Evolutionary conservation across 2,113 vertebrate species (phyloP).

Genomic region (Pao palembangensis): DNA sequence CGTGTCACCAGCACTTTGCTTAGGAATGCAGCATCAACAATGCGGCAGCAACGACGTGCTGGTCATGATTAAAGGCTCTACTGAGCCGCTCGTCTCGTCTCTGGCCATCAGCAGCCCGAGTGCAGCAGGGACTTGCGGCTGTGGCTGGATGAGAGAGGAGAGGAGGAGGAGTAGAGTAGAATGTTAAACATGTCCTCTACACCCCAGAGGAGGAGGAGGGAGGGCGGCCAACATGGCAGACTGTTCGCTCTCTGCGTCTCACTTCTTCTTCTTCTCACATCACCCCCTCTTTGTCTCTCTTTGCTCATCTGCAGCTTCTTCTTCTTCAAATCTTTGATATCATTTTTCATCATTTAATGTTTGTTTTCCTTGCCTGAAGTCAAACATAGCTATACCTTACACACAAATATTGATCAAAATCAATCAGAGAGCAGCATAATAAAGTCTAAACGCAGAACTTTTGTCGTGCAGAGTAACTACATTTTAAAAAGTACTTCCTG

Average conservation of each 20-base stretch:
- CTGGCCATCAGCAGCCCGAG: conserved; percentile 61
- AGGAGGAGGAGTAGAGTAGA: conserved; percentile 59
- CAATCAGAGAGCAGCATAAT: no score
- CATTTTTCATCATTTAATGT: background rate
- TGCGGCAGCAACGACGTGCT: conserved; percentile 28
- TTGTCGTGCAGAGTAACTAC: no score
- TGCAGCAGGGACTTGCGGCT: conserved; percentile 63
- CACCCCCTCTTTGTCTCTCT: conserved; percentile 1
- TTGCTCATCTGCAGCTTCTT: conserved; percentile 29
- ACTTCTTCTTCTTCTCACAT: background rate
- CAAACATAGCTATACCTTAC: no score
- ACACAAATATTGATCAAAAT: no score
- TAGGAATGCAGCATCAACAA: conserved; percentile 19
- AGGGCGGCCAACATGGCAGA: conserved; percentile 60
- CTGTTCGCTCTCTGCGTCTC: conserved; percentile 30
- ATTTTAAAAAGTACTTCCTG: no score
- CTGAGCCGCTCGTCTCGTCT: conserved; percentile 45
- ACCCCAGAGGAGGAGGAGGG: conserved; percentile 63
- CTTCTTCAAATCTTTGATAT: conserved; percentile 5
- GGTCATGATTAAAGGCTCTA: conserved; percentile 58
- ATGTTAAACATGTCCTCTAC: conserved; percentile 77
- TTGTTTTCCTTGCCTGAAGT: no score
- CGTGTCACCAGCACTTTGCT: background rate
- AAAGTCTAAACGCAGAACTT: no score
- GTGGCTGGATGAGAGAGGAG: conserved; percentile 62